Percentiles rank a stretch among this genome's conserved stretches.
These are phyloP conservation scores for Periophthalmus magnuspinnatus DNA, from an alignment of 2,797 vertebrate genomes.

Conservation along the genomic window DNA sequence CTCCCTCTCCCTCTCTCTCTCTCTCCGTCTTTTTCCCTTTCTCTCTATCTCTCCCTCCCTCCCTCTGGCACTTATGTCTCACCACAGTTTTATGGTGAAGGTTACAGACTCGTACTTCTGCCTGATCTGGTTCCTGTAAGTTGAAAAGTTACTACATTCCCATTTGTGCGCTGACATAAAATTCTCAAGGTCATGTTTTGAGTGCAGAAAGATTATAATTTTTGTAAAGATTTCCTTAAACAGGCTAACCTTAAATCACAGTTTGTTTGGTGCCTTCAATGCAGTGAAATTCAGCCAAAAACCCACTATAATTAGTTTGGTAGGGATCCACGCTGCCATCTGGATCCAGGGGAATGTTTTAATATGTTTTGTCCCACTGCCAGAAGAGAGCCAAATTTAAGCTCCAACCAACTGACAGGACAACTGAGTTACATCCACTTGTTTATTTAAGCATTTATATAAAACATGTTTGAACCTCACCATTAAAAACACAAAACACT, in stretches of 20 bases:
- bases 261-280: not conserved
- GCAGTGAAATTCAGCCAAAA: conserved; percentile 1
- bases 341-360: conserved; percentile 11
- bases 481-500: not conserved
- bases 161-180: not conserved
- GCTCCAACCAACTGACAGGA: not conserved
- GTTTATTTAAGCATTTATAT: conserved; percentile 3
- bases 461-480: not conserved
- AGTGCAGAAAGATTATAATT: not conserved
- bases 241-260: not conserved
- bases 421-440: not conserved
- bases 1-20: conserved; percentile 10
- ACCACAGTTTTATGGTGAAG: conserved; percentile 40
- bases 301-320: not conserved
- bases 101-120: conserved; percentile 43
- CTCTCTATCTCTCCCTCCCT: conserved; percentile 3
- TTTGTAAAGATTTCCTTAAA: not conserved
- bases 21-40: not conserved
- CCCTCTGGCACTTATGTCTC: conserved; percentile 29
- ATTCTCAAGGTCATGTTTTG: not conserved
- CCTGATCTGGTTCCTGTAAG: conserved; percentile 23
- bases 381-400: not conserved
- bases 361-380: conserved; percentile 6
- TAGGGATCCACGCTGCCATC: not conserved
- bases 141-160: not conserved